Conservation (phyloP, 2,113 vertebrate species). For the Datnioides undecimradiatus region DNA sequence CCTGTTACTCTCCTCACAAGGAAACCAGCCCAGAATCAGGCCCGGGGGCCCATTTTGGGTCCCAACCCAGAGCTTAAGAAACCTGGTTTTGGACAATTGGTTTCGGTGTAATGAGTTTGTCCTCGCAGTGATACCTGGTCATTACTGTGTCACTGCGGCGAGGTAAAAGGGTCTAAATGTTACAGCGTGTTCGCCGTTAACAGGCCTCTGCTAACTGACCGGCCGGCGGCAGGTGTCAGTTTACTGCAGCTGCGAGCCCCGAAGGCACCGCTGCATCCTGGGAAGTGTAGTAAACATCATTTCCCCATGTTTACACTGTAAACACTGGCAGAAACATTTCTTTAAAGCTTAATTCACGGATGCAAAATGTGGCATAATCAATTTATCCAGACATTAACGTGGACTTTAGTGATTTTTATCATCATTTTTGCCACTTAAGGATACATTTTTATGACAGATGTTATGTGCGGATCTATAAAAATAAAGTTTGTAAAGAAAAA, state of each 20-base stretch:
- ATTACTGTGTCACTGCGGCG: conserved; percentile 44
- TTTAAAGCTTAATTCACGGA: not conserved
- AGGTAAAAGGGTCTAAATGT: conserved; percentile 53
- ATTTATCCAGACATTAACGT: no score
- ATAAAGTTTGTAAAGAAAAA: no score
- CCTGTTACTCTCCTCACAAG: conserved; percentile 8
- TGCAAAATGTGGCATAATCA: not conserved
- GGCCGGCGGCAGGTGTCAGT: conserved; percentile 27
- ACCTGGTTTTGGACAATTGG: conserved; percentile 31
- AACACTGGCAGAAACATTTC: not conserved
- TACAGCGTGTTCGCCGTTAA: conserved; percentile 33
- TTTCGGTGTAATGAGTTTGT: conserved; percentile 62
- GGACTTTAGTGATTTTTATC: no score
- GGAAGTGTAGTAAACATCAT: conserved; percentile 1
- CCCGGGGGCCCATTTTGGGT: conserved; percentile 6
- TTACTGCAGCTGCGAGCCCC: conserved; percentile 37
- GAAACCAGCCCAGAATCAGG: conserved; percentile 5
- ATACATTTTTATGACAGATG: no score
- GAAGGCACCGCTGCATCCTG: conserved; percentile 3
- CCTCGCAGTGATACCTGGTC: conserved; percentile 30
- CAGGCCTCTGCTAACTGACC: conserved; percentile 9
- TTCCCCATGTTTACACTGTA: no score
- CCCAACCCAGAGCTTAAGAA: conserved; percentile 25
- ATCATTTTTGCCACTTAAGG: no score
- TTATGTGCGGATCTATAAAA: no score